These are phyloP conservation scores for Ochropacha duplaris DNA, from an alignment of 2,888 invertebrate genomes.

Conservation along the genomic window DNA sequence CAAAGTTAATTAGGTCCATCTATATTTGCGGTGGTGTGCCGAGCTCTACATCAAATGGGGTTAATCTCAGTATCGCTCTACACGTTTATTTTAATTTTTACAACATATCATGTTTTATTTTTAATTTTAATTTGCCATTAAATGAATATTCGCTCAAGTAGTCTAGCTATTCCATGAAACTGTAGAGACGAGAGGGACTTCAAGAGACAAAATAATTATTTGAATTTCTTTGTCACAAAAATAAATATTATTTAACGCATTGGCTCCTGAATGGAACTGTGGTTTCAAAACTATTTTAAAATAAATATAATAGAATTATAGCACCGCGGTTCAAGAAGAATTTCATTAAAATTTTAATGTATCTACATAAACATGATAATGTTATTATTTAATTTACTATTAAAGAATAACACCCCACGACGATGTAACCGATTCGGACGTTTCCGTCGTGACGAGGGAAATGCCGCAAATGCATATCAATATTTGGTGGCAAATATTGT, in stretches of 20 bases:
- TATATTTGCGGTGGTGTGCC: slow-evolving; percentile 47
- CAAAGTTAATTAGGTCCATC: slow-evolving; percentile 56
- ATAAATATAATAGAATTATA: too few species aligned
- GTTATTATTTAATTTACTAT: not conserved
- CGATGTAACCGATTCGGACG: slow-evolving; percentile 24
- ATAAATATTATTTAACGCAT: too few species aligned
- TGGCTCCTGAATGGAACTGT: too few species aligned
- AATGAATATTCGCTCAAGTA: not conserved
- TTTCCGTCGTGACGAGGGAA: slow-evolving; percentile 31
- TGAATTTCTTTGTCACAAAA: too few species aligned
- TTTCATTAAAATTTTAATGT: too few species aligned
- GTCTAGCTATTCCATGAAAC: too few species aligned
- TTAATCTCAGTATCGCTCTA: slow-evolving; percentile 27
- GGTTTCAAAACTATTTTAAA: too few species aligned
- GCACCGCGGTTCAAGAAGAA: too few species aligned
- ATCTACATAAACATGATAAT: too few species aligned
- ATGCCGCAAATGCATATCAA: slow-evolving; percentile 10
- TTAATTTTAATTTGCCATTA: not conserved
- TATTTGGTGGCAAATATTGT: not conserved
- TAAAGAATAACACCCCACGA: slow-evolving; percentile 26
- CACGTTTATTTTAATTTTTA: not conserved
- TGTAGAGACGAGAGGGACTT: too few species aligned
- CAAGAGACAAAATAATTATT: too few species aligned
- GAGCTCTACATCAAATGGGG: slow-evolving; percentile 22
- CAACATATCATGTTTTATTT: not conserved